Conservation (phyloP, 1,140 invertebrate species). For the Drosophila orosa region DNA sequence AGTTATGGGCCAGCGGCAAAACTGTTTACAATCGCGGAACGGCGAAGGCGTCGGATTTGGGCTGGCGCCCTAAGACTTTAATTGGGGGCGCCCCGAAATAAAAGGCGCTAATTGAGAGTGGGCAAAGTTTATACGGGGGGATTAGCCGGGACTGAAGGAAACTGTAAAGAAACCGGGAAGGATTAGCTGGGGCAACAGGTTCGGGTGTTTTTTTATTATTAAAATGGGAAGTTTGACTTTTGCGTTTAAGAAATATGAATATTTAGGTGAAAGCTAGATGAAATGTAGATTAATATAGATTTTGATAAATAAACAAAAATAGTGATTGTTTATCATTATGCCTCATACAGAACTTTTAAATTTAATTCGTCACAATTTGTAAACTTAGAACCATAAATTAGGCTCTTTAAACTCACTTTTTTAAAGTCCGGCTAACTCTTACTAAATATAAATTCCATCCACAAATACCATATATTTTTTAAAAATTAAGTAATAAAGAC, state of each 20-base stretch:
- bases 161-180: neutral
- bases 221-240: neutral
- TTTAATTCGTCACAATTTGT: neutral
- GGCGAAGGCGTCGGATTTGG: conserved; percentile 37
- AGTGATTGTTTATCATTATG: no score
- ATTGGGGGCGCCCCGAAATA: conserved; percentile 59
- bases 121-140: conserved; percentile 22
- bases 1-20: conserved; percentile 71
- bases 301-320: neutral
- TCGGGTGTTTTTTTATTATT: neutral
- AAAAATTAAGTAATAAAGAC: neutral
- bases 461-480: no score
- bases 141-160: conserved; percentile 16
- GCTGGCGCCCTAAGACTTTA: conserved; percentile 58
- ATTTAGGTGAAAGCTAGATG: no score
- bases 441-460: no score
- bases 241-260: neutral
- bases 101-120: conserved; percentile 64
- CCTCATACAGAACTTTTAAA: no score
- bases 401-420: no score
- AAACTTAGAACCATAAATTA: neutral
- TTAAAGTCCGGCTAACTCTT: neutral
- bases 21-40: conserved; percentile 67
- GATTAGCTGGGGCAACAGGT: conserved; percentile 22
- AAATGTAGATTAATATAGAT: neutral